phyloP scores from a whole-genome alignment of 2,797 vertebrate species.

The Phalloptychus januarius region DNA sequence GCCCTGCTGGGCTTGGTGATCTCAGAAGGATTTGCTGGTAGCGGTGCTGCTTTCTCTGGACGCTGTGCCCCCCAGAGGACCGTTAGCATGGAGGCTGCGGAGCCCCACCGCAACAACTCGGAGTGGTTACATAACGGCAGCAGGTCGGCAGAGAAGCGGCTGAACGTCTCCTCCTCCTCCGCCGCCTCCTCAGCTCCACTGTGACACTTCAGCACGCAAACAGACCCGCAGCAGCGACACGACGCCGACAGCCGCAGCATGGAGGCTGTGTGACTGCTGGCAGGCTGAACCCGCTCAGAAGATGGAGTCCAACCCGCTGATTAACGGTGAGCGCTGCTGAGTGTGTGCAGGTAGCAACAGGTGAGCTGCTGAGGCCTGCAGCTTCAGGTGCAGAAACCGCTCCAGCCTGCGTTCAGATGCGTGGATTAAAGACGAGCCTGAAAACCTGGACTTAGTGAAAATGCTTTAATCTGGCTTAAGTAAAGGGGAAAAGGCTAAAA shows the following conservation, averaged over 20 bases:
- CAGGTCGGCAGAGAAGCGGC: slow-evolving; percentile 54
- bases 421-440: too few species aligned
- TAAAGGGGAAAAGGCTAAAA: neutral
- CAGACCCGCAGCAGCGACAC: neutral
- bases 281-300: slow-evolving; percentile 18
- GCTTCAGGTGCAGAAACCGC: neutral
- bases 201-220: slow-evolving; percentile 44
- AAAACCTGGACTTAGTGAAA: too few species aligned
- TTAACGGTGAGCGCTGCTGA: slow-evolving; percentile 77
- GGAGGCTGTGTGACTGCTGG: slow-evolving; percentile 40
- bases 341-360: slow-evolving; percentile 47
- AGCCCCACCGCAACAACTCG: slow-evolving; percentile 64
- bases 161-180: slow-evolving; percentile 43
- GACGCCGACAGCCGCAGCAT: slow-evolving; percentile 31
- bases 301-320: slow-evolving; percentile 81
- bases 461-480: neutral
- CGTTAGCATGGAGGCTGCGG: slow-evolving; percentile 73
- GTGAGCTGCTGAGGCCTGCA: slow-evolving; percentile 45
- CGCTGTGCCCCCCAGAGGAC: too few species aligned
- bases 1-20: neutral
- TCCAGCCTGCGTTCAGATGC: neutral
- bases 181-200: slow-evolving; percentile 33
- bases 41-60: neutral
- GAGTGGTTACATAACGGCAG: slow-evolving; percentile 76
- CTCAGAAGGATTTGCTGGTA: neutral